Base-by-base conservation (phyloP, 1,140 invertebrate species). In the Drosophila mojavensis region DNA sequence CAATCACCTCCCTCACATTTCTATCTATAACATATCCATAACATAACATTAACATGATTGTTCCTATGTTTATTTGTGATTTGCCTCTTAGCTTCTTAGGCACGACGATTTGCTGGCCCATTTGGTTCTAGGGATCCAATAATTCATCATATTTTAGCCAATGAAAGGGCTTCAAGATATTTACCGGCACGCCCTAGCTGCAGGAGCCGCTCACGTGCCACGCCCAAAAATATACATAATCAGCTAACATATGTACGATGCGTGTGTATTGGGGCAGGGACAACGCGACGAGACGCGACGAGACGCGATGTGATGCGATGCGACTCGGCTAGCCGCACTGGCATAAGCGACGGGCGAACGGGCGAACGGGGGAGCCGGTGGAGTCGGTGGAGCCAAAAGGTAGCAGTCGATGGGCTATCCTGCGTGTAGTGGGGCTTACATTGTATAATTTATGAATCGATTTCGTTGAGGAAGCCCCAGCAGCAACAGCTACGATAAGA, bases 381-480 rank as follows among this genome's bases (percentile, higher is more conserved):
- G 33, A 30, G 33, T 0, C 6, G 6, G 33, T 9, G 33, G 36
- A 47, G 15, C 43, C 43, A 17, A 47, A 47, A 24, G 24, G 24
- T 24, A 24, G 20, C 5, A 5, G 20, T 50, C 10, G 47, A 13
- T 50, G 47, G 17, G 24, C 11, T 28, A 33, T 54, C 51, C 33
- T 17, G 20, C 20, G n/a, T 33, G 51, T 53, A 9, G 6, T 48
- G 28, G 26, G 5, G 6, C 55, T 78, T 55, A 63, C 75, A 67
- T 78, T 86, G 64, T 75, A 81, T 85, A 81, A 85, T 81, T 85
- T 85, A 86, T 85, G 82, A 86, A 88, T 79, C 78, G 78, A 84
- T 84, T 80, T 60, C 41, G 51, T 24, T 65, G 39, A 3, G 11
- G 11, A 47, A 33, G 50, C 9, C 39, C 7, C 43, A 48, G 9